Evolutionary conservation across 1,140 invertebrate species (phyloP), one percentile per base, ranked within the genome.

Genomic region (Drosophila pseudoobscura): DNA sequence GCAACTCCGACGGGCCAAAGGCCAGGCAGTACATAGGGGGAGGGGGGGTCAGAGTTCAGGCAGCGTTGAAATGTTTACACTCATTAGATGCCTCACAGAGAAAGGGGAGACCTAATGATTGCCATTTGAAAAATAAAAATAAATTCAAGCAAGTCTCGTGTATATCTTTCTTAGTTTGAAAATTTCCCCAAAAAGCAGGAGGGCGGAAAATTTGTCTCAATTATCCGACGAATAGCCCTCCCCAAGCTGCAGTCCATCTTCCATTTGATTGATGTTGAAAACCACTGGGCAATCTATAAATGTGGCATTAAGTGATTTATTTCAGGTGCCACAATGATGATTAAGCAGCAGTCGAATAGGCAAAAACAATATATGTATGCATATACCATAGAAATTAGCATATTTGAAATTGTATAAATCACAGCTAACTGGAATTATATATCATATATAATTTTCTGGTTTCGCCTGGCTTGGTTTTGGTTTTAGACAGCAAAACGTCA

Each of bases 11-110:
- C 13, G 35, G 13, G 35, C 35, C 35, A 39, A 39, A 39, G 35
- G 35, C 3, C 35, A 39, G 13, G 3, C 43, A 46, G 20, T 20
- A 17, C 17, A 17, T n/a, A n/a, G n/a, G n/a, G n/a, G 26, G 46
- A 52, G 44, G 51, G 20, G 22, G 8, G 44, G 17, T 35, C 50
- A 46, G 22, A 55, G 68, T 39, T 39, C 35, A 39, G 54, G 47
- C 46, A 59, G 54, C 47, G 61, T 72, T 78, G 61, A 75, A 80
- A 76, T 83, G 80, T 73, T 84, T 79, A 74, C 63, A 64, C 80
- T 76, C 80, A 73, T 85, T 39, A 39, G 0, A 31, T 4, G 9
- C 35, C 35, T 9, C 9, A 35, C 9, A 1, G 9, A 13, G 35
- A 13, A 9, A 13, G 35, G 4, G 24, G 4, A 4, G 24, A 5